Percentiles rank a stretch among this genome's conserved stretches.
Evolutionary conservation across 1,140 invertebrate species (phyloP).

Genomic region (Drosophila oshimai): DNA sequence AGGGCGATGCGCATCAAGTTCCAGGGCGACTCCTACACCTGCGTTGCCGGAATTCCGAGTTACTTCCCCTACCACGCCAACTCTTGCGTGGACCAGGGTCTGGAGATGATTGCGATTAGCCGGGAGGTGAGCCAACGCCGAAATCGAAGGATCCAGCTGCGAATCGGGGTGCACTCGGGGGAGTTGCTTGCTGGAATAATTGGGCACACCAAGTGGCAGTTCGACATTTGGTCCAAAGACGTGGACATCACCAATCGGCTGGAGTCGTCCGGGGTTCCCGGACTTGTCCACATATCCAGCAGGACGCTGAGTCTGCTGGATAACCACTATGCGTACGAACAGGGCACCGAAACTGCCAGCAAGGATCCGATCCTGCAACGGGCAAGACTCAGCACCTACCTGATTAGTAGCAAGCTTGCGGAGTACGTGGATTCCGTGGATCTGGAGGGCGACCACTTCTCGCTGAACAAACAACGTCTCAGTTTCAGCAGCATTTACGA

Average conservation of each 20-base stretch:
- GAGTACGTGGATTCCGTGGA: neutral
- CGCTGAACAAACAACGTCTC: neutral
- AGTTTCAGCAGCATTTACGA: slow-evolving; percentile 1
- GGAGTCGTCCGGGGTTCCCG: slow-evolving; percentile 94
- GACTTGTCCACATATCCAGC: slow-evolving; percentile 93
- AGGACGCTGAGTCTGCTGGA: slow-evolving; percentile 88
- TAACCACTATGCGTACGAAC: slow-evolving; percentile 83
- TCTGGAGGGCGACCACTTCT: neutral
- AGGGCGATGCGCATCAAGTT: slow-evolving; percentile 93
- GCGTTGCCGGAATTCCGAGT: slow-evolving; percentile 92
- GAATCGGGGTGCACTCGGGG: slow-evolving; percentile 97
- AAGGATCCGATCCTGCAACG: slow-evolving; percentile 86
- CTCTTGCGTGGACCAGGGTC: slow-evolving; percentile 92
- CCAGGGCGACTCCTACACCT: slow-evolving; percentile 95
- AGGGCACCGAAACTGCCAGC: slow-evolving; percentile 85
- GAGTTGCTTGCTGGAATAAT: slow-evolving; percentile 94
- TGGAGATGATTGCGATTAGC: slow-evolving; percentile 90
- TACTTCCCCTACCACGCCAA: slow-evolving; percentile 89
- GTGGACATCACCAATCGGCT: slow-evolving; percentile 96
- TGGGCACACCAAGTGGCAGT: slow-evolving; percentile 96
- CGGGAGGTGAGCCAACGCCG: slow-evolving; percentile 88
- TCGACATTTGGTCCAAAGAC: slow-evolving; percentile 97
- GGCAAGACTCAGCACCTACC: slow-evolving; percentile 88
- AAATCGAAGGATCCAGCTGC: slow-evolving; percentile 93
- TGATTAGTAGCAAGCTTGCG: slow-evolving; percentile 84